Percentiles rank a stretch among this genome's conserved stretches.
Evolutionary conservation across 2,888 invertebrate species (phyloP).

Genomic region (Drosophila lutescens): DNA sequence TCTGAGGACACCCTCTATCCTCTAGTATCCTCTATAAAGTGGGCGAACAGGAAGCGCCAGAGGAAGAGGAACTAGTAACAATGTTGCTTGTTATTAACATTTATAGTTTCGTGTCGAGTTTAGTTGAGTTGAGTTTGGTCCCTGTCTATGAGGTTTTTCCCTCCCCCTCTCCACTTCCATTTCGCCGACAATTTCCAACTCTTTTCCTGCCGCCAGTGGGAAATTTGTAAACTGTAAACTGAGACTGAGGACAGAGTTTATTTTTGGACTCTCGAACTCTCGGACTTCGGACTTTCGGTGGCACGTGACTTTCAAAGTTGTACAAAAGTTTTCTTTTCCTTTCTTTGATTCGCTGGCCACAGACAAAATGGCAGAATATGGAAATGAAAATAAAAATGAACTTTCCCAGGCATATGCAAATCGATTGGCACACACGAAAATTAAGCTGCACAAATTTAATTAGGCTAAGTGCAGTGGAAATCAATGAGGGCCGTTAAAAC

Average conservation of each 20-base stretch:
- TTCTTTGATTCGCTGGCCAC: background rate
- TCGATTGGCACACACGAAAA: conserved; percentile 40
- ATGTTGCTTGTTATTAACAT: conserved; percentile 70
- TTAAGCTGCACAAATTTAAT: conserved; percentile 66
- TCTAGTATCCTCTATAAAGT: background rate
- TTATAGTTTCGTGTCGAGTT: conserved; percentile 73
- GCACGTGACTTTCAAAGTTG: conserved; percentile 73
- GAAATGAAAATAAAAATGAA: conserved; percentile 28
- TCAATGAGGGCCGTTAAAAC: conserved; percentile 50
- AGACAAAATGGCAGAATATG: background rate
- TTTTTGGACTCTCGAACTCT: conserved; percentile 29
- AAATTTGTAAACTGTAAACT: conserved; percentile 57
- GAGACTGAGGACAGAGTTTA: conserved; percentile 29
- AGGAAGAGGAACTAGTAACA: conserved; percentile 45
- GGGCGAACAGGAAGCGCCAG: conserved; percentile 34
- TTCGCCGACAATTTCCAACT: conserved; percentile 21
- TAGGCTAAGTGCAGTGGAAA: conserved; percentile 64
- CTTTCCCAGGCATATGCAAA: conserved; percentile 34
- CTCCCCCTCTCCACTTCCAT: background rate
- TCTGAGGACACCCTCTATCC: conserved; percentile 2
- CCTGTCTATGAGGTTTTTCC: conserved; percentile 6
- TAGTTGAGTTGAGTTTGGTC: conserved; percentile 3
- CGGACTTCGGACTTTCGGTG: conserved; percentile 5
- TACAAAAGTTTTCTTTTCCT: conserved; percentile 22
- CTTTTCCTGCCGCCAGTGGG: conserved; percentile 17